phyloP scores from a whole-genome alignment of 2,113 vertebrate species.

The Amblyornis subalaris region DNA sequence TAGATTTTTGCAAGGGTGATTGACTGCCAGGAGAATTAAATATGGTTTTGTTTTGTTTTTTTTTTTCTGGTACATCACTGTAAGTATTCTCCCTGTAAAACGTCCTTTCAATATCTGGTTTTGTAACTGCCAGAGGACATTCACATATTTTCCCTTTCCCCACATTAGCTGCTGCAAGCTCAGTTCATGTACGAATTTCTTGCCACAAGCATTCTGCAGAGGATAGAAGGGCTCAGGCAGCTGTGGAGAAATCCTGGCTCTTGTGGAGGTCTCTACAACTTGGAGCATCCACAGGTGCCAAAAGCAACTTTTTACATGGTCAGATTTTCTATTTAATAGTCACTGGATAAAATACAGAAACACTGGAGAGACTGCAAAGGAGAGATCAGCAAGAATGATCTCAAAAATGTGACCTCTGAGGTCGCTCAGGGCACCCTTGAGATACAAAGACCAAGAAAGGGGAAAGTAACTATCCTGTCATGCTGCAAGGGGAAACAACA shows the following conservation, averaged over 20 bases:
- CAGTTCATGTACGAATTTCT: not conserved
- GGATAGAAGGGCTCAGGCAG: not conserved
- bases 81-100: not conserved
- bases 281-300: not conserved
- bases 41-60: not conserved
- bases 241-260: conserved; percentile 16
- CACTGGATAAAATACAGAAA: not conserved
- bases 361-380: not conserved
- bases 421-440: not conserved
- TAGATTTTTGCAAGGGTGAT: not conserved
- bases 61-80: not conserved
- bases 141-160: not conserved
- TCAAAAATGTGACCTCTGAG: not conserved
- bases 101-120: not conserved
- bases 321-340: not conserved
- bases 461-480: not conserved
- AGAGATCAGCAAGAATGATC: not conserved
- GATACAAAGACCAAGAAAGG: not conserved
- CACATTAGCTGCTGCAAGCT: not conserved
- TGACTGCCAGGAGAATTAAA: not conserved
- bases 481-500: not conserved
- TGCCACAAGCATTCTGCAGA: not conserved
- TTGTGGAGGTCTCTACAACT: not conserved
- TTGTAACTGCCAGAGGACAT: conserved; percentile 9
- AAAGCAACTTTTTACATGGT: not conserved